Evolutionary conservation across 2,797 vertebrate genomes (phyloP), one percentile per base, ranked within the genome.

Genomic region (Leptoclinus maculatus): DNA sequence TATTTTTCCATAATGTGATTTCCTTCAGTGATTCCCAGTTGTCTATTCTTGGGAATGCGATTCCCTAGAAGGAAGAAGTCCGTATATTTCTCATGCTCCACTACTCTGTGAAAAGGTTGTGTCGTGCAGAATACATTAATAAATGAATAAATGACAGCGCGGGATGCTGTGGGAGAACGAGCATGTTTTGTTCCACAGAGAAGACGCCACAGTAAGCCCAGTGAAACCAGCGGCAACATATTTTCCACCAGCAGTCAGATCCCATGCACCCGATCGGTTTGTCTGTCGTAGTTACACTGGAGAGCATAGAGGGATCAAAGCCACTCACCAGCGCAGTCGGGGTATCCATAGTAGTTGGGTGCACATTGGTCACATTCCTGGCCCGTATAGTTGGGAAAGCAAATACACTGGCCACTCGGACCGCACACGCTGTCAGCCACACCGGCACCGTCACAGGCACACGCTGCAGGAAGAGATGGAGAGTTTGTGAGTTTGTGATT

Each of bases 321-420:
- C 63, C 78, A 94, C 93, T 93, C 88, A 95, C 92, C 36, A 36
- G 83, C 91, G 74, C 96, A 96, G 68, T 57, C 88, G 34, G 95
- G 94, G 74, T 95, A 96, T 64, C 92, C 90, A 74, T 95, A 95
- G 90, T 94, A 95, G 67, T 94, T 94, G 1, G 82, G 83, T 34
- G 94, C 93, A 13, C 95, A 96, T 25, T 82, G 86, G 3, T 94
- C 91, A 88, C 96, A 97, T 39, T 84, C 89, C 59, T 60, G 78
- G 21, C 96, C 94, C 7, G 79, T 81, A 1, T 90, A 96, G 83
- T 91, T 94, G 11, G 71, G 67, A 3, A 17, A 89, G 83, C 96
- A 96, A 25, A n/a, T 63, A 80, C 96, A 96, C 64, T 92, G 94
- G 39, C 94, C 95, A 16, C 10, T 64, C 4, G 82, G 82, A 67